A percentile compares a stretch with the other conserved stretches of the same genome.
Conservation (phyloP, 2,113 vertebrate species). For the Ploceus nigricollis region DNA sequence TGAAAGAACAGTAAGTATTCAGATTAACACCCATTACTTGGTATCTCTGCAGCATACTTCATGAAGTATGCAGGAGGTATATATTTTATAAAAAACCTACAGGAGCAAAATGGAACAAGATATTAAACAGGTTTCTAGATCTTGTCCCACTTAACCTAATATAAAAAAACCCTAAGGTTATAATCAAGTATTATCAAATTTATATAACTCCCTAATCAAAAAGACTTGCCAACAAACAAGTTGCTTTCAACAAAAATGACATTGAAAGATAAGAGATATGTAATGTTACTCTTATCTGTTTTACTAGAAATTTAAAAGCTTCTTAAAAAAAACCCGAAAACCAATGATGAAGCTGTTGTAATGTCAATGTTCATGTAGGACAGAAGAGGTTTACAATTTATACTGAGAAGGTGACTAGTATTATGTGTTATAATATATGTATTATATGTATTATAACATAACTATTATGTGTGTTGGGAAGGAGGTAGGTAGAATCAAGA, state of each 20-base stretch:
- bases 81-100: not conserved
- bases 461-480: not conserved
- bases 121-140: not conserved
- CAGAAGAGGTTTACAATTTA: not conserved
- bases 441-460: too few species aligned
- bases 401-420: not conserved
- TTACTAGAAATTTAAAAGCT: not conserved
- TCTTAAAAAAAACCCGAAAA: not conserved
- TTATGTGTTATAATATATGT: too few species aligned
- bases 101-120: not conserved
- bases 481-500: not conserved
- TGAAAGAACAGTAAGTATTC: not conserved
- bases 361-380: not conserved
- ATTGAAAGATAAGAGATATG: not conserved
- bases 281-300: not conserved
- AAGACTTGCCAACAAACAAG: not conserved
- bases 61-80: not conserved
- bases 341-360: not conserved
- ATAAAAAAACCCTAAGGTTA: not conserved
- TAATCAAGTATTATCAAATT: not conserved
- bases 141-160: not conserved
- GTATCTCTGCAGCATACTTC: not conserved
- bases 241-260: not conserved
- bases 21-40: not conserved
- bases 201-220: not conserved